Evolutionary conservation across 2,797 vertebrate species (phyloP).

Genomic region (Toxotes lorentzi): DNA sequence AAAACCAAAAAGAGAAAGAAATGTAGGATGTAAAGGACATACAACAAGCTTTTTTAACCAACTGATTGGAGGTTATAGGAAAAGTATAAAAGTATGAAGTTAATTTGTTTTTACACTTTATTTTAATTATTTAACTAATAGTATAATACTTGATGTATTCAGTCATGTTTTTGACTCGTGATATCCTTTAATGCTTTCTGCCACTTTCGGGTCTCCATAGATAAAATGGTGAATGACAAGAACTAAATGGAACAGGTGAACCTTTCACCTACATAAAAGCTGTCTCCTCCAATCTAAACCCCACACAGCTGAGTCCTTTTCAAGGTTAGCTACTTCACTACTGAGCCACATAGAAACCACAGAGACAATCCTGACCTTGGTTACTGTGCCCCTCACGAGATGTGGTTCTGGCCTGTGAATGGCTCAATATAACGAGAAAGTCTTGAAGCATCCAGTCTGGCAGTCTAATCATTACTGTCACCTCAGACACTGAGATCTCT

Average conservation of each 20-base stretch:
- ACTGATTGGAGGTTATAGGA: neutral
- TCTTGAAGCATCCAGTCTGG: constrained; percentile 34
- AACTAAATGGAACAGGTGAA: constrained; percentile 11
- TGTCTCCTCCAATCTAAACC: constrained; percentile 7
- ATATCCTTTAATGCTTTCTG: constrained; percentile 4
- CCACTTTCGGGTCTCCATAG: neutral
- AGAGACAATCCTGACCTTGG: constrained; percentile 42
- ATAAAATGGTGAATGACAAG: neutral
- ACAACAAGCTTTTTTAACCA: neutral
- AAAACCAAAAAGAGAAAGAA: neutral
- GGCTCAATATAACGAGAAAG: constrained; percentile 25
- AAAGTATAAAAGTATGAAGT: neutral
- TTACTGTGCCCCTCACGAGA: constrained; percentile 23
- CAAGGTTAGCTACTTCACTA: constrained; percentile 43
- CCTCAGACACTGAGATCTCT: constrained; percentile 59
- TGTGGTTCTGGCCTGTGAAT: constrained; percentile 12
- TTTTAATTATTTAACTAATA: constrained; percentile 1
- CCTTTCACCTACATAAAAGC: constrained; percentile 31
- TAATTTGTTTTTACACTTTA: neutral
- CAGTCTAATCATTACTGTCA: constrained; percentile 55
- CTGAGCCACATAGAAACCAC: constrained; percentile 13
- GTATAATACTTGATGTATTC: neutral
- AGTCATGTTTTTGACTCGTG: neutral
- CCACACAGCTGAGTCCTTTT: constrained; percentile 34
- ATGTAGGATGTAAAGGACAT: neutral